A percentile compares a stretch with the other conserved stretches of the same genome.
Evolutionary conservation across 2,113 vertebrate species (phyloP).

Genomic region (Rhea pennata): DNA sequence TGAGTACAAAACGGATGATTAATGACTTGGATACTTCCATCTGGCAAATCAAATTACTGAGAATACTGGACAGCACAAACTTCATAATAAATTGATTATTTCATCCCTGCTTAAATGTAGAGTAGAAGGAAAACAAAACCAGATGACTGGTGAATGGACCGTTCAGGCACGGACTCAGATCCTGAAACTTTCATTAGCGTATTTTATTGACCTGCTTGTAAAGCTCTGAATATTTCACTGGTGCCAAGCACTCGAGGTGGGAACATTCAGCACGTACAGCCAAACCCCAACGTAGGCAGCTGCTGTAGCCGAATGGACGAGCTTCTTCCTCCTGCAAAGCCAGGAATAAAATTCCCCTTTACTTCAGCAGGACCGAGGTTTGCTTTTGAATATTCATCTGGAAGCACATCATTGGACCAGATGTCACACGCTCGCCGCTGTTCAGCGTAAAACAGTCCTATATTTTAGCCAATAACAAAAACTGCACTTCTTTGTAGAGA

Average conservation of each 20-base stretch:
- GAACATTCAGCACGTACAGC: fast-evolving
- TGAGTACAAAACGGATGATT: constrained; percentile 34
- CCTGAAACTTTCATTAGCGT: background rate
- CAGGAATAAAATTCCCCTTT: background rate
- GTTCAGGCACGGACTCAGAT: background rate
- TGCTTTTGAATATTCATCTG: background rate
- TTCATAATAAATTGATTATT: constrained; percentile 48
- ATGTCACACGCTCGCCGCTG: fast-evolving
- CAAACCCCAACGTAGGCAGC: fast-evolving
- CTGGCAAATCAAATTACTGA: constrained; percentile 51
- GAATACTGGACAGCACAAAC: constrained; percentile 29
- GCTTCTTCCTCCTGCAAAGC: background rate
- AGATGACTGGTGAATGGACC: background rate
- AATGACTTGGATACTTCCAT: constrained; percentile 39
- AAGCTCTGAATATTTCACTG: background rate
- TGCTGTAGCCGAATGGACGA: background rate
- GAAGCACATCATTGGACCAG: too few species aligned
- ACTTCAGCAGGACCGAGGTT: background rate
- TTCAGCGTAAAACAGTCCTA: background rate
- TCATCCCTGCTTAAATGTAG: background rate
- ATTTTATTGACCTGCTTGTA: background rate
- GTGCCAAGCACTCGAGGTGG: fast-evolving
- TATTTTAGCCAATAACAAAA: background rate
- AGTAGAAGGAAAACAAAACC: background rate
- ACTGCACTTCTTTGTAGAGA: background rate